These are phyloP conservation scores for Hylaeus anthracinus DNA, from an alignment of 1,140 invertebrate genomes.

Conservation along the genomic window DNA sequence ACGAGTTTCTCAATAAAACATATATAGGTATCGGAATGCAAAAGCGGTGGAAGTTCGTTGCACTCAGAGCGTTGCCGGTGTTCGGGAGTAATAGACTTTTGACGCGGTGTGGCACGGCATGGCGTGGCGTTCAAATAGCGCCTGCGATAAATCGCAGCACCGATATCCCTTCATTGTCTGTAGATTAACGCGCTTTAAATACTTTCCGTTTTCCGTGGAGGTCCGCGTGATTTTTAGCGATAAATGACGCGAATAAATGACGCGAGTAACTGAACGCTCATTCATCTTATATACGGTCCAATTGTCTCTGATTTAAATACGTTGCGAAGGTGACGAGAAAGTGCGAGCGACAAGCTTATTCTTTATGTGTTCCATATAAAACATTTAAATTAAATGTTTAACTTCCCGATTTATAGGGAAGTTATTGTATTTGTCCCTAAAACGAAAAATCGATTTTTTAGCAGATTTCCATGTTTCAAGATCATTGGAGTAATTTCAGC, in stretches of 20 bases:
- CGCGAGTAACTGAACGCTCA: conserved; percentile 17
- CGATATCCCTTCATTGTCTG: conserved; percentile 16
- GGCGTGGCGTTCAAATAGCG: conserved; percentile 12
- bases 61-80: not conserved
- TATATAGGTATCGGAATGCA: not conserved
- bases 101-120: not conserved
- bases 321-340: conserved; percentile 4
- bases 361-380: no score
- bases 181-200: conserved; percentile 37
- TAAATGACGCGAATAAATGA: conserved; percentile 13
- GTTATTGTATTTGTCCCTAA: no score
- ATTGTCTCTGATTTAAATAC: conserved; percentile 54
- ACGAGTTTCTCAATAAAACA: conserved; percentile 14
- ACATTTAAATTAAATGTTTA: no score
- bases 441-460: no score
- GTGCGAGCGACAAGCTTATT: conserved; percentile 21
- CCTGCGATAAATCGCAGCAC: conserved; percentile 25
- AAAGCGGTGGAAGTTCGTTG: conserved; percentile 1
- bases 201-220: conserved; percentile 11
- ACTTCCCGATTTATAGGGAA: no score
- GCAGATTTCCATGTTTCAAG: no score
- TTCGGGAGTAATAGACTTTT: conserved; percentile 39
- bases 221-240: not conserved
- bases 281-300: conserved; percentile 59
- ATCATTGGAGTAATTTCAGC: no score